Percentiles rank a stretch among this genome's conserved stretches.
phyloP scores from a whole-genome alignment of 1,140 invertebrate species.

The Thaumatotibia leucotreta region DNA sequence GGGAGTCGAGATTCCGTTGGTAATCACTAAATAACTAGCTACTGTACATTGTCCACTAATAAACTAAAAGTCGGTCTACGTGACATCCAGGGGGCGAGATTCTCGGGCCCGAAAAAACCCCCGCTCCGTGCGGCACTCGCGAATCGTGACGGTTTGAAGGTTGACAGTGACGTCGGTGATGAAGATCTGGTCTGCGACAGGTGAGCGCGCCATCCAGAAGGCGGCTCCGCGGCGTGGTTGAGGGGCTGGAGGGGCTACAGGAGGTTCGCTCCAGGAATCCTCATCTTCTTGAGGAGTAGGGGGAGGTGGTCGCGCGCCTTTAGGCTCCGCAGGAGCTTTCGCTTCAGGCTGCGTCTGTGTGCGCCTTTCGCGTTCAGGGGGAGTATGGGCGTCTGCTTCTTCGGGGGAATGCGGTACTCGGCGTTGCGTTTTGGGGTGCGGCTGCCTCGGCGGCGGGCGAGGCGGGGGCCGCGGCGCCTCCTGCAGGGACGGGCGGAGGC shows the following conservation, averaged over 20 bases:
- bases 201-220: constrained; percentile 91
- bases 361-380: constrained; percentile 55
- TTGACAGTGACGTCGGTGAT: constrained; percentile 97
- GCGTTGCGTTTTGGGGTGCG: constrained; percentile 50
- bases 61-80: constrained; percentile 38
- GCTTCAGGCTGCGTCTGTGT: constrained; percentile 59
- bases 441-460: constrained; percentile 57
- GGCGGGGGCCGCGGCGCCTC: constrained; percentile 71
- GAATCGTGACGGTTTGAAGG: constrained; percentile 93
- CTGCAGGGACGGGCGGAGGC: constrained; percentile 83
- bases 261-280: constrained; percentile 48
- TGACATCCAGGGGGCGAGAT: constrained; percentile 76
- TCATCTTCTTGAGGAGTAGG: constrained; percentile 67
- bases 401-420: constrained; percentile 64
- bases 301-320: constrained; percentile 40
- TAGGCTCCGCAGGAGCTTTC: constrained; percentile 46
- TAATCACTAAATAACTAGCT: constrained; percentile 58
- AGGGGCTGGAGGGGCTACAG: constrained; percentile 63
- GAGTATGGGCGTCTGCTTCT: constrained; percentile 62
- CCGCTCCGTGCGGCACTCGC: constrained; percentile 94
- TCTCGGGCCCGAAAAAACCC: constrained; percentile 91
- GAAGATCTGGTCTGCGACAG: constrained; percentile 93
- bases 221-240: constrained; percentile 82
- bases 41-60: constrained; percentile 45
- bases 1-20: neutral